Conservation (phyloP, 2,888 invertebrate genomes). For the Nebria brevicollis region DNA sequence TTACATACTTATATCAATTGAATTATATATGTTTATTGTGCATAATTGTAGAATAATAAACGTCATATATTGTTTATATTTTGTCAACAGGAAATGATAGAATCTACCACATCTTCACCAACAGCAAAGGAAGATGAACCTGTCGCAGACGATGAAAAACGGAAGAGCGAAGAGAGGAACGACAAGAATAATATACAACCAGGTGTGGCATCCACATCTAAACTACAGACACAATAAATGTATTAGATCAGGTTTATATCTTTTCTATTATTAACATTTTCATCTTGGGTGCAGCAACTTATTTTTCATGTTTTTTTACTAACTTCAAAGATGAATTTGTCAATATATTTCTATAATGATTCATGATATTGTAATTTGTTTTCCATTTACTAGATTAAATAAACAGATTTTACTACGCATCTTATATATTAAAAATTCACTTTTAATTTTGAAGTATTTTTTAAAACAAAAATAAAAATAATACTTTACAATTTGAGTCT, state of each 20-base stretch:
- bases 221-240: slow-evolving; percentile 4
- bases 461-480: too few species aligned
- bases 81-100: background rate
- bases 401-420: too few species aligned
- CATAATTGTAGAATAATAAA: too few species aligned
- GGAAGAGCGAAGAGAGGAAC: background rate
- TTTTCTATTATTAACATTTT: slow-evolving; percentile 2
- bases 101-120: background rate
- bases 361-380: too few species aligned
- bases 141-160: background rate
- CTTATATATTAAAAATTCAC: too few species aligned
- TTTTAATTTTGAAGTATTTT: too few species aligned
- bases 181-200: background rate
- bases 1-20: too few species aligned
- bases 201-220: slow-evolving; percentile 15
- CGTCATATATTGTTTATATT: background rate
- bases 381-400: too few species aligned
- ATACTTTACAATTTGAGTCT: too few species aligned
- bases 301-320: background rate
- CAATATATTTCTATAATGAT: too few species aligned
- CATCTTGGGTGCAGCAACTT: background rate
- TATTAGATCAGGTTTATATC: slow-evolving; percentile 5
- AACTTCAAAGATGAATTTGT: background rate
- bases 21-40: too few species aligned
- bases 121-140: background rate